phyloP scores from a whole-genome alignment of 2,113 vertebrate species.

The Capreolus pygargus region DNA sequence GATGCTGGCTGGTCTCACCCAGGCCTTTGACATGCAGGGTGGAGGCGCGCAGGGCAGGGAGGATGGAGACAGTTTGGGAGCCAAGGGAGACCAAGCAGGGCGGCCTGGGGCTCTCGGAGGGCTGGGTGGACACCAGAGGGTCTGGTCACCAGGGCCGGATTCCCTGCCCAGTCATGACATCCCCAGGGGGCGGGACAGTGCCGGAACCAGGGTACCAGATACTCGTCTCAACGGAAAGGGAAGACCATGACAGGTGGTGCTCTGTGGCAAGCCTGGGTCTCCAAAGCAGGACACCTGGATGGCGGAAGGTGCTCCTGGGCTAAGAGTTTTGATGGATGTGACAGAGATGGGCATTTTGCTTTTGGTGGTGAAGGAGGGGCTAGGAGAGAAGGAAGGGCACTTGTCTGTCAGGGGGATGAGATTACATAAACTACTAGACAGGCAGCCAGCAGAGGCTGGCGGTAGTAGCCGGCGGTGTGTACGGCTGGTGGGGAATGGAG shows the following conservation, averaged over 20 bases:
- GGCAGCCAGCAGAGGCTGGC: neutral
- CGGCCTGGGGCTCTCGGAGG: neutral
- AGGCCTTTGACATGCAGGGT: slow-evolving; percentile 35
- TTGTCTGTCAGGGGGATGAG: neutral
- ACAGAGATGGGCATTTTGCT: neutral
- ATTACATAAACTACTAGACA: neutral
- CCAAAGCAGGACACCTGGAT: neutral
- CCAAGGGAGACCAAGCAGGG: neutral
- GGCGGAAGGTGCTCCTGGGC: neutral
- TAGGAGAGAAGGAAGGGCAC: neutral
- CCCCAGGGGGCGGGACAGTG: neutral
- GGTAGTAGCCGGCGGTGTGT: neutral
- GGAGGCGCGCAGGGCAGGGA: neutral
- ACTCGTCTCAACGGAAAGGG: neutral
- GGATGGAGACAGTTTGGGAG: neutral
- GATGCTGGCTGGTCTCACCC: slow-evolving; percentile 47
- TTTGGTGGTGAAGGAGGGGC: neutral
- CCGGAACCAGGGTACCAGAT: neutral
- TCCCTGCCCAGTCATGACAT: neutral
- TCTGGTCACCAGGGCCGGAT: slow-evolving; percentile 34
- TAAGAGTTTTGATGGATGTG: neutral
- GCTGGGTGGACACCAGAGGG: neutral
- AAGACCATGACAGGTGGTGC: neutral
- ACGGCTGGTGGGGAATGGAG: neutral
- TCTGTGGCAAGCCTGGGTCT: neutral